A percentile compares a stretch with the other conserved stretches of the same genome.
These are phyloP conservation scores for Nanorana parkeri DNA, from an alignment of 2,113 vertebrate species.

Conservation along the genomic window DNA sequence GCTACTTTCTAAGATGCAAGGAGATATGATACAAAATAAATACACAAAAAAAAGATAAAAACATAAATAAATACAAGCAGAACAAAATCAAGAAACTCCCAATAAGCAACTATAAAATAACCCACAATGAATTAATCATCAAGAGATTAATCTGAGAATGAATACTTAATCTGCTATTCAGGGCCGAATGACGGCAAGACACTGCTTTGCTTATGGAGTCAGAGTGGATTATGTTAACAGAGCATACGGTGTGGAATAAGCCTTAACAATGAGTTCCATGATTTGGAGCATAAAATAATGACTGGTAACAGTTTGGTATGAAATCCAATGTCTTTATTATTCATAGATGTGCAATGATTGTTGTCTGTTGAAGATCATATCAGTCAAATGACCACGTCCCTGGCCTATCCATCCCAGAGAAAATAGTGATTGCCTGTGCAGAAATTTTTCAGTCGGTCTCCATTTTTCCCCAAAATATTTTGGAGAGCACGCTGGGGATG, in stretches of 20 bases:
- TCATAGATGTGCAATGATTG: too few species aligned
- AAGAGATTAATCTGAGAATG: constrained; percentile 17
- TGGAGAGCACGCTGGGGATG: too few species aligned
- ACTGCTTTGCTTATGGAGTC: not conserved
- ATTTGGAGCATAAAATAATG: not conserved
- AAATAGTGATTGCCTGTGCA: too few species aligned
- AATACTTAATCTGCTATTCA: constrained; percentile 32
- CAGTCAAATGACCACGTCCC: too few species aligned
- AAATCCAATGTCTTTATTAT: too few species aligned
- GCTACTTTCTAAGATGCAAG: not conserved
- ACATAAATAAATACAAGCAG: not conserved
- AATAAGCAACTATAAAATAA: not conserved
- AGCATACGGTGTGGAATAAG: constrained; percentile 6
- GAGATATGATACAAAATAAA: not conserved
- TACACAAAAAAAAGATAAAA: not conserved
- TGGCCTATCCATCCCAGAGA: too few species aligned
- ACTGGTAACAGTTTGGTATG: too few species aligned
- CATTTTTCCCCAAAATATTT: too few species aligned
- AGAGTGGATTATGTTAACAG: constrained; percentile 10
- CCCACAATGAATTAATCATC: not conserved
- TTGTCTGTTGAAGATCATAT: too few species aligned
- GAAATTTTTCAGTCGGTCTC: too few species aligned
- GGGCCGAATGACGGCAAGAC: not conserved
- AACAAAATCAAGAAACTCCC: not conserved
- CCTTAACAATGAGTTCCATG: not conserved